These are phyloP conservation scores for Muscidifurax raptorellus DNA, from an alignment of 1,140 invertebrate genomes.

Conservation along the genomic window DNA sequence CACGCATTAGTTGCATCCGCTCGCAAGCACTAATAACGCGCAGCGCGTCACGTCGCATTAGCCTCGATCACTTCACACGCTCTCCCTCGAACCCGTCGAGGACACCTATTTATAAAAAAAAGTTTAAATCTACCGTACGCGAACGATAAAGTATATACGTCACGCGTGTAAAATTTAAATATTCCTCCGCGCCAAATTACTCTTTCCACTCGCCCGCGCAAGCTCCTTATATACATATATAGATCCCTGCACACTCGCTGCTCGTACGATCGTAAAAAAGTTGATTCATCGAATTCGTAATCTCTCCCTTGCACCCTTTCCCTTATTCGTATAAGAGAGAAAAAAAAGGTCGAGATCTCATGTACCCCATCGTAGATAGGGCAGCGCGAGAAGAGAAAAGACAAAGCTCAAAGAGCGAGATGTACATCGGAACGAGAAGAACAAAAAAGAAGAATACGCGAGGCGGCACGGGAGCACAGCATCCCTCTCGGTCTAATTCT, in stretches of 20 bases:
- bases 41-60: neutral
- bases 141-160: constrained; percentile 27
- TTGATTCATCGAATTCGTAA: constrained; percentile 53
- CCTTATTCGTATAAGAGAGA: neutral
- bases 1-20: too few species aligned
- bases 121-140: constrained; percentile 23
- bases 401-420: constrained; percentile 33
- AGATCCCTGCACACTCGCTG: constrained; percentile 53
- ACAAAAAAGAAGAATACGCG: constrained; percentile 22
- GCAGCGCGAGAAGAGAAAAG: constrained; percentile 1
- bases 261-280: constrained; percentile 52
- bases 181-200: constrained; percentile 27
- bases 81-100: neutral
- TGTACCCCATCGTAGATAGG: neutral
- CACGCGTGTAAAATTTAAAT: constrained; percentile 48
- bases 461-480: neutral
- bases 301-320: constrained; percentile 31
- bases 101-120: constrained; percentile 1
- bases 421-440: too few species aligned
- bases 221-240: too few species aligned
- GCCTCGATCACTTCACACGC: neutral
- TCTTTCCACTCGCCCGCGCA: neutral
- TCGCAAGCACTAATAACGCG: too few species aligned
- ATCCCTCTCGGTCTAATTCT: neutral
- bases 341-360: neutral